Conservation (phyloP, 2,113 vertebrate genomes). For the Podocnemis expansa region DNA sequence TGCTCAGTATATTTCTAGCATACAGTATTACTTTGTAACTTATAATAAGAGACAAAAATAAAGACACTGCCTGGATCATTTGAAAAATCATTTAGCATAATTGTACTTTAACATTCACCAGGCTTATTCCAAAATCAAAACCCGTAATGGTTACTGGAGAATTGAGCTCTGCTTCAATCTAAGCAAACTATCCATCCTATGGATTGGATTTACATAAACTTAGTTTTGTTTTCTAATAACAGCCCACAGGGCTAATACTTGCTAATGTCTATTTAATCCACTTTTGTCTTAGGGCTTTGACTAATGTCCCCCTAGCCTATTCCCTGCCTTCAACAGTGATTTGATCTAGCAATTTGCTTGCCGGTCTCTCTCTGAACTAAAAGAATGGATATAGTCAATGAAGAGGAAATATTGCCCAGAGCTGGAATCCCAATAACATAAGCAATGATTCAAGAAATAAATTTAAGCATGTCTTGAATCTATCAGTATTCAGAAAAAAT, state of each 20-base stretch:
- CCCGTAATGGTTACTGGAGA: background rate
- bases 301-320: background rate
- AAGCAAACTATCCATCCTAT: background rate
- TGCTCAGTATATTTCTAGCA: slow-evolving; percentile 21
- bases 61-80: background rate
- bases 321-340: background rate
- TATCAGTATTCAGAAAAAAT: background rate
- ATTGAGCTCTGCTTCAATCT: background rate
- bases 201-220: background rate
- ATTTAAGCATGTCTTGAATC: background rate
- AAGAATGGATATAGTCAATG: background rate
- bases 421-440: background rate
- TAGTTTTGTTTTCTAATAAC: background rate
- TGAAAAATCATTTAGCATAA: slow-evolving; percentile 45
- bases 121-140: background rate
- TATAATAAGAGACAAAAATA: slow-evolving; percentile 1
- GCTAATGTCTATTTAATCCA: background rate
- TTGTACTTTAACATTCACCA: slow-evolving; percentile 32
- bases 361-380: background rate
- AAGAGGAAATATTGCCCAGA: background rate
- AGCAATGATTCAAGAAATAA: background rate
- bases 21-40: slow-evolving; percentile 6
- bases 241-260: background rate
- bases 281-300: background rate
- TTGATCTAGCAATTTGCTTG: rapidly evolving